phyloP scores from a whole-genome alignment of 2,113 vertebrate species.

The Serinus canaria region DNA sequence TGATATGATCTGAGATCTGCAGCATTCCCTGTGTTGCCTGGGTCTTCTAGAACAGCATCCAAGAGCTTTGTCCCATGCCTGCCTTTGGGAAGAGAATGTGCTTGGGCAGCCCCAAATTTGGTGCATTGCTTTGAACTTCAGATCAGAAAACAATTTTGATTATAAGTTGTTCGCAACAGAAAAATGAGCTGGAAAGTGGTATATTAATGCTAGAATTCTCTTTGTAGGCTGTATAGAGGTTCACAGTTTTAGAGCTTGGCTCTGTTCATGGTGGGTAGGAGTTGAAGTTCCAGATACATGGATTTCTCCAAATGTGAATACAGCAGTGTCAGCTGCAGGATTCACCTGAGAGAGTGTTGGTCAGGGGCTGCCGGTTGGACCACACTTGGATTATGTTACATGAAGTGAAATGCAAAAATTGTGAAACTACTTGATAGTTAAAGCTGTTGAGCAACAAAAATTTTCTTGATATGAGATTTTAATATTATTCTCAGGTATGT shows the following conservation, averaged over 20 bases:
- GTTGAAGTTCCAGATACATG: background rate
- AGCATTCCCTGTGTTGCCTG: background rate
- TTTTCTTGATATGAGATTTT: background rate
- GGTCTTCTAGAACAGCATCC: background rate
- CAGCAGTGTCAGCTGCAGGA: background rate
- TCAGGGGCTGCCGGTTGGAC: background rate
- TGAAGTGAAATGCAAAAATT: background rate
- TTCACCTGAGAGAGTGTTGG: background rate
- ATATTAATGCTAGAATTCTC: background rate
- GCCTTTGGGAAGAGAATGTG: background rate
- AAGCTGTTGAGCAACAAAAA: background rate
- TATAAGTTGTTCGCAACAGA: background rate
- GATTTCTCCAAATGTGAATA: background rate
- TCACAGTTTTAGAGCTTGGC: background rate
- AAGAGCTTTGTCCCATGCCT: background rate
- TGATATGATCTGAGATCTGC: background rate
- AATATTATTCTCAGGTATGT: background rate
- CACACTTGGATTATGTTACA: background rate
- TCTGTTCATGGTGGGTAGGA: background rate
- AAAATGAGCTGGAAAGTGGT: background rate
- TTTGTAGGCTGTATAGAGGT: background rate
- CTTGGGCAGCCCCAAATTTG: background rate
- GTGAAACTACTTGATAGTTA: background rate
- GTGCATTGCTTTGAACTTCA: background rate
- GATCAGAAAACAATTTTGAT: background rate